These are phyloP conservation scores for Archocentrus centrarchus DNA, from an alignment of 2,113 vertebrate species.

Conservation along the genomic window DNA sequence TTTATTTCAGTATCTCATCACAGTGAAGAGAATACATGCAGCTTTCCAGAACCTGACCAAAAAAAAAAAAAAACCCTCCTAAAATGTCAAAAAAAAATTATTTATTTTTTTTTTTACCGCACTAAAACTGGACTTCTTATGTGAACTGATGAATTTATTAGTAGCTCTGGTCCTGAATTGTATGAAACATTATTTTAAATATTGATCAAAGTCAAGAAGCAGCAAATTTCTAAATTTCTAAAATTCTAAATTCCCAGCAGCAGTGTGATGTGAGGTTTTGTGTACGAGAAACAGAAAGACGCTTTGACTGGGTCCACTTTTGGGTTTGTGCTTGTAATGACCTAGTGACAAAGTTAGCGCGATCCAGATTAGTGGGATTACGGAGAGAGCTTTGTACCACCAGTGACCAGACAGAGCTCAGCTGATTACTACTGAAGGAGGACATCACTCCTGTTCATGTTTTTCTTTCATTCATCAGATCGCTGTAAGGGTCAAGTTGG, in stretches of 20 bases:
- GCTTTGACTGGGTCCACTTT: neutral
- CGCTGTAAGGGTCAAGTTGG: neutral
- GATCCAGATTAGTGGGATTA: constrained; percentile 78
- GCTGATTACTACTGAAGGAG: constrained; percentile 49
- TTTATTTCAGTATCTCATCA: constrained; percentile 14
- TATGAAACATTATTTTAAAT: neutral
- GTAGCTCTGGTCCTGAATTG: neutral
- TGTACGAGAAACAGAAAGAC: neutral
- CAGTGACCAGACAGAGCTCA: constrained; percentile 46
- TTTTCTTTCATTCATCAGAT: constrained; percentile 47
- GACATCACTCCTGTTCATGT: constrained; percentile 40
- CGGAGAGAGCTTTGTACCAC: constrained; percentile 31
- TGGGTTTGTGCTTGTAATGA: constrained; percentile 41
- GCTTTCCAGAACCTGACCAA: neutral
- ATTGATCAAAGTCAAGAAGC: neutral
- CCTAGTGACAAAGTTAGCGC: constrained; percentile 62
- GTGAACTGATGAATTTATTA: neutral
- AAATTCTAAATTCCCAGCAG: no score
- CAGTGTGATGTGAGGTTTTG: neutral
- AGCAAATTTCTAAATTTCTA: neutral
- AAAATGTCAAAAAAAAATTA: neutral
- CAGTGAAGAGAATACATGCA: neutral
- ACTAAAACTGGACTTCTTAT: neutral
- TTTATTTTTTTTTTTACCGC: neutral
- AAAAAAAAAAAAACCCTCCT: neutral